Base-by-base conservation (phyloP, 2,797 vertebrate genomes). In the Paramormyrops hopkinsi region DNA sequence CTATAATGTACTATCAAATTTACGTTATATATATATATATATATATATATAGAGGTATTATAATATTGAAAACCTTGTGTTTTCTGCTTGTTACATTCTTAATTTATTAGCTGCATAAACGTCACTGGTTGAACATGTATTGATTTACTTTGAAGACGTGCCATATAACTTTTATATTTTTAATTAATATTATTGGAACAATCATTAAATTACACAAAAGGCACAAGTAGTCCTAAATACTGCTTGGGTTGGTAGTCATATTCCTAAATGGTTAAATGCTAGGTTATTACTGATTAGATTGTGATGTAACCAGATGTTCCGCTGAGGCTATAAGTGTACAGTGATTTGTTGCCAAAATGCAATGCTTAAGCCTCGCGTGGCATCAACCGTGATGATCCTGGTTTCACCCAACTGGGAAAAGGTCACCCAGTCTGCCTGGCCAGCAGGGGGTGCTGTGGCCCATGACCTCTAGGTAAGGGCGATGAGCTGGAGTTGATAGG, bases 31-130 rank as follows among this genome's bases (percentile, higher is more conserved):
- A 89, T 89, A 88, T 65, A 54, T 65, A 54, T 59, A 83, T 37
- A 89, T 89, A 88, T 65, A 54, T 59, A 83, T 37, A 89, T 89
- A 88, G 88, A 87, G n/a, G 29, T 54, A 25, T 88, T 89, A 85
- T 56, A 7, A 62, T 29, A 53, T 88, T 87, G 89, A 84, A 88
- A 22, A 88, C 69, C 89, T 59, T 90, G 89, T 88, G 88, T 46
- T 89, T 83, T 48, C 33, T 22, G 65, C 48, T 65, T 82, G 59
- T 44, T 79, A 44, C 69, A 87, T 53, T 87, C 51, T 89, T 76
- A 46, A 89, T 89, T n/a, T 73, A 41, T 37, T 89, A 85, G 88
- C 62, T 44, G 11, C 14, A 85, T 69, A 50, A 83, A 62, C 3
- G 29, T 73, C 44, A 86, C 51, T 37, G 84, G 54, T 86, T 65